phyloP scores from a whole-genome alignment of 2,113 vertebrate genomes.

The Macrotis lagotis region DNA sequence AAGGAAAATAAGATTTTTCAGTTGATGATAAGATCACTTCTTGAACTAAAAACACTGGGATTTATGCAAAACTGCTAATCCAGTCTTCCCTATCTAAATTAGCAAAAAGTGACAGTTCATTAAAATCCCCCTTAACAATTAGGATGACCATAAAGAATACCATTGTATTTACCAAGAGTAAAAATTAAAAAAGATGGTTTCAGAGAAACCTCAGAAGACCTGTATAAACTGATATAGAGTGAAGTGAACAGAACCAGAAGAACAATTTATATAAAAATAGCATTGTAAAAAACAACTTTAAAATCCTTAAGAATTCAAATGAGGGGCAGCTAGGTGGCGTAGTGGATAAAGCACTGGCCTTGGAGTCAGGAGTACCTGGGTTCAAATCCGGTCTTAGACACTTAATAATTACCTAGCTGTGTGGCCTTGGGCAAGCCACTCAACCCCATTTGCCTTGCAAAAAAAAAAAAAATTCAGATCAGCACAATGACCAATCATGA shows the following conservation, averaged over 20 bases:
- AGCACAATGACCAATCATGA: neutral
- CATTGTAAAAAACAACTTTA: too few species aligned
- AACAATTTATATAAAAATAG: neutral
- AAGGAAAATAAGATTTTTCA: neutral
- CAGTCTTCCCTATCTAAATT: neutral
- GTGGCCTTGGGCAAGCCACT: too few species aligned
- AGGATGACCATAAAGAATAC: neutral
- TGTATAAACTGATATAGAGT: neutral
- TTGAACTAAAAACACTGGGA: neutral
- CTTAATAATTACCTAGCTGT: too few species aligned
- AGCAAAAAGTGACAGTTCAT: neutral
- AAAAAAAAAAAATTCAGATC: too few species aligned
- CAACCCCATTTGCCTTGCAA: too few species aligned
- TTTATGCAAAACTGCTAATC: neutral
- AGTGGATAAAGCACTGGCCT: too few species aligned
- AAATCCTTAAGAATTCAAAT: too few species aligned
- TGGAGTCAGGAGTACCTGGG: too few species aligned
- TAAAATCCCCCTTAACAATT: neutral
- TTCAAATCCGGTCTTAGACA: too few species aligned
- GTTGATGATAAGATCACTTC: neutral
- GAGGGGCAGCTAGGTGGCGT: too few species aligned
- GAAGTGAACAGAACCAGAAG: neutral
- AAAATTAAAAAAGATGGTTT: neutral
- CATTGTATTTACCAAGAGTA: neutral
- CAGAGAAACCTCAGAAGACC: neutral